Conservation (phyloP, 2,113 vertebrate genomes). For the Sapayoa aenigma region DNA sequence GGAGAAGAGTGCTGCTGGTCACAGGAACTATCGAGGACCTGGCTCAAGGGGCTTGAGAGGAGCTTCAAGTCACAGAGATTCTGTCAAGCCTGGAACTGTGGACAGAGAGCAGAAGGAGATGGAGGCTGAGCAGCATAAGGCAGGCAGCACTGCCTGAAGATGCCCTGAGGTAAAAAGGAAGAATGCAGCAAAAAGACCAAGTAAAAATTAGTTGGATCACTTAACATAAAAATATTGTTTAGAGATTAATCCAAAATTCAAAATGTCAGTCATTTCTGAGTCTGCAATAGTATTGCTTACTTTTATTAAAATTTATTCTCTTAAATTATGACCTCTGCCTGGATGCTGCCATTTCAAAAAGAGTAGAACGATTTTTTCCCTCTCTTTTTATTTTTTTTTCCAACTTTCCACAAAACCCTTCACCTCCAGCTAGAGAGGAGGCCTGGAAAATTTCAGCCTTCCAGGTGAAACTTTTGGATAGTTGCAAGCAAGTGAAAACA, state of each 20-base stretch:
- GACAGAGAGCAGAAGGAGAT: background rate
- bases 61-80: background rate
- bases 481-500: conserved; percentile 15
- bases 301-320: conserved; percentile 1
- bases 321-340: background rate
- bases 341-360: background rate
- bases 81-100: background rate
- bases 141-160: background rate
- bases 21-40: background rate
- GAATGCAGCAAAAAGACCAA: background rate
- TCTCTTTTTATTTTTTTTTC: background rate
- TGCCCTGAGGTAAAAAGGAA: background rate
- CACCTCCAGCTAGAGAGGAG: background rate
- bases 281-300: background rate
- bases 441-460: conserved; percentile 58
- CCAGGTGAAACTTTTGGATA: conserved; percentile 59
- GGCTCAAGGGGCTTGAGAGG: background rate
- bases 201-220: background rate
- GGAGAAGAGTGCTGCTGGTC: background rate
- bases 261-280: background rate
- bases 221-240: background rate
- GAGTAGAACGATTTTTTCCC: background rate
- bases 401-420: conserved; percentile 8
- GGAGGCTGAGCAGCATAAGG: background rate
- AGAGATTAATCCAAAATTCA: background rate